Conservation (phyloP, 1,140 invertebrate species). For the Drosophila aff. region DNA sequence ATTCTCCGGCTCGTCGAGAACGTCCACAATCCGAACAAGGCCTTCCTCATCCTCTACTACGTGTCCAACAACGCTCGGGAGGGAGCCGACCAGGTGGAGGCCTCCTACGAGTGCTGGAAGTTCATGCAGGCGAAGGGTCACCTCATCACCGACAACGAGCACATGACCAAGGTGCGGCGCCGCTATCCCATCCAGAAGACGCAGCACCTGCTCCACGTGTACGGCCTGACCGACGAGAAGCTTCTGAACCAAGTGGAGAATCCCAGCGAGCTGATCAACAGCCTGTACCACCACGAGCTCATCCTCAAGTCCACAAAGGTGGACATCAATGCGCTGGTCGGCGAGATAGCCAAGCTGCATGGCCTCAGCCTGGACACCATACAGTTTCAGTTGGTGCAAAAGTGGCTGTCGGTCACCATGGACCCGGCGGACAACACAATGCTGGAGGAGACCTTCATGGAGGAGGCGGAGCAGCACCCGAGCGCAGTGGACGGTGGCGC, state of each 20-base stretch:
- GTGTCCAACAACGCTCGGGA: constrained; percentile 75
- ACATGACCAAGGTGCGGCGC: constrained; percentile 86
- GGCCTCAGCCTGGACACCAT: constrained; percentile 64
- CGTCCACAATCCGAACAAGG: constrained; percentile 67
- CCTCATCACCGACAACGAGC: constrained; percentile 85
- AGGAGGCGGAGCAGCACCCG: constrained; percentile 60
- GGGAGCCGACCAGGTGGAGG: constrained; percentile 87
- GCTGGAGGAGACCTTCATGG: constrained; percentile 77
- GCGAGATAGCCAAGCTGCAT: constrained; percentile 86
- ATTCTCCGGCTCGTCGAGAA: constrained; percentile 70
- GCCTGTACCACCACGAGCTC: constrained; percentile 86
- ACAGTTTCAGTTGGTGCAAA: constrained; percentile 75
- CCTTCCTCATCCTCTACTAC: constrained; percentile 78
- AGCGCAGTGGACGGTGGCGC: constrained; percentile 12
- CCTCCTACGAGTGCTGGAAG: constrained; percentile 87
- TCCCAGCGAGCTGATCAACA: constrained; percentile 86
- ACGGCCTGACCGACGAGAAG: constrained; percentile 86
- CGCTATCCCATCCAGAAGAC: constrained; percentile 87
- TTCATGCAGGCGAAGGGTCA: constrained; percentile 85
- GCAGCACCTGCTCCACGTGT: constrained; percentile 86
- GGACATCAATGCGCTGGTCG: constrained; percentile 86
- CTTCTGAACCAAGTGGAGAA: constrained; percentile 86
- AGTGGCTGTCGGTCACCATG: constrained; percentile 77
- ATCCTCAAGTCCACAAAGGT: constrained; percentile 86
- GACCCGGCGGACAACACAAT: constrained; percentile 64